These are phyloP conservation scores for Drosophila fungiperda DNA, from an alignment of 2,888 invertebrate genomes.

Conservation along the genomic window DNA sequence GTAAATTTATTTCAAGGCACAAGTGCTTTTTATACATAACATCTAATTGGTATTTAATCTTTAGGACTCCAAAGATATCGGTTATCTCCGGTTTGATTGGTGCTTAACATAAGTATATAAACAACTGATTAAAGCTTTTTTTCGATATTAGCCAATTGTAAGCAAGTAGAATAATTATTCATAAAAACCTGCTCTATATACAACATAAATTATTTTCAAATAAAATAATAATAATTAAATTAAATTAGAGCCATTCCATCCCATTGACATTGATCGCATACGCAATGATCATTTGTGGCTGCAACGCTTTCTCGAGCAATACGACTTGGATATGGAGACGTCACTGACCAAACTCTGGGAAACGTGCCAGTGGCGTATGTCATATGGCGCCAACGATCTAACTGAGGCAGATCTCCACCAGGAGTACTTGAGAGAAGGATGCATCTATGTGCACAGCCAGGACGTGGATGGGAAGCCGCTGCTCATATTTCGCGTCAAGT, in stretches of 20 bases:
- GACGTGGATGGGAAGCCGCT: slow-evolving; percentile 93
- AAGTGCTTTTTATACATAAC: background rate
- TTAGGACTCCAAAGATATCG: background rate
- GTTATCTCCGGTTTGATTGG: background rate
- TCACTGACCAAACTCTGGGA: slow-evolving; percentile 92
- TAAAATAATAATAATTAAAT: background rate
- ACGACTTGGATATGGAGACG: slow-evolving; percentile 89
- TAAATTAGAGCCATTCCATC: slow-evolving; percentile 85
- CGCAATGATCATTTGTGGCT: slow-evolving; percentile 90
- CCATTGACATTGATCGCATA: slow-evolving; percentile 89
- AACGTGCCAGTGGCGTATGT: slow-evolving; percentile 92
- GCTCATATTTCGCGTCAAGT: slow-evolving; percentile 92
- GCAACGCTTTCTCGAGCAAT: slow-evolving; percentile 89
- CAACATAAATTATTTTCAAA: background rate
- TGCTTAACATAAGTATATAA: background rate
- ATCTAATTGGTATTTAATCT: background rate
- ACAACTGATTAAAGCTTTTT: background rate
- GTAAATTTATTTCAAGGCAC: background rate
- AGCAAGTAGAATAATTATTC: background rate
- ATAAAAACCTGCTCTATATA: background rate
- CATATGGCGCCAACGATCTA: slow-evolving; percentile 91
- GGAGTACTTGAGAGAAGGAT: slow-evolving; percentile 91
- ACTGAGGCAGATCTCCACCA: slow-evolving; percentile 89
- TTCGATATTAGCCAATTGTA: background rate
- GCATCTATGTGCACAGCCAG: slow-evolving; percentile 90